Evolutionary conservation across 1,140 invertebrate species (phyloP).

Genomic region (Manduca sexta): DNA sequence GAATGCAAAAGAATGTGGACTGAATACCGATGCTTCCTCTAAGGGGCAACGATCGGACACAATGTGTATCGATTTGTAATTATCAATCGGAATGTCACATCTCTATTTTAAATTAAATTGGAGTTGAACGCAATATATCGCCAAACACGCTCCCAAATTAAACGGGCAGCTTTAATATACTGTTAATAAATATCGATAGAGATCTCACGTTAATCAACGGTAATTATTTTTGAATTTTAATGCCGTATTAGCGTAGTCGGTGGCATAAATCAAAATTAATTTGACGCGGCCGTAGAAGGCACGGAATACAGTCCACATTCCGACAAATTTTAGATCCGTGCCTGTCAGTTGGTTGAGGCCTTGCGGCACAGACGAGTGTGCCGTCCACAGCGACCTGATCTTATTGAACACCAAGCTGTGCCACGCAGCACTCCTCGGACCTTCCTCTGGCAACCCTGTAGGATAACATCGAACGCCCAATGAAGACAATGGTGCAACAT

Average conservation of each 20-base stretch:
- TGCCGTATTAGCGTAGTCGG: background rate
- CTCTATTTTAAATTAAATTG: no score
- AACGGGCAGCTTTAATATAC: background rate
- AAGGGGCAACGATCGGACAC: no score
- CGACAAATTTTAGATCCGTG: constrained; percentile 55
- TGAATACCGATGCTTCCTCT: constrained; percentile 28
- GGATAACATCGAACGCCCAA: constrained; percentile 10
- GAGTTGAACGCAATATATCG: no score
- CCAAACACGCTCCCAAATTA: no score
- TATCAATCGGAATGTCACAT: no score
- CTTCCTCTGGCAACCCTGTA: constrained; percentile 65
- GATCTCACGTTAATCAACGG: background rate
- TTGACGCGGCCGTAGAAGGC: background rate
- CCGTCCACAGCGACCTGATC: constrained; percentile 89
- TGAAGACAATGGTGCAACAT: no score
- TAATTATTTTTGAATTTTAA: background rate
- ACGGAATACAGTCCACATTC: constrained; percentile 40
- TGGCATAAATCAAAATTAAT: constrained; percentile 2
- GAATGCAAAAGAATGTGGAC: constrained; percentile 51
- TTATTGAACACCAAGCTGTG: constrained; percentile 86
- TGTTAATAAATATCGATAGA: constrained; percentile 1
- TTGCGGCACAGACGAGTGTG: constrained; percentile 79
- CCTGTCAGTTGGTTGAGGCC: constrained; percentile 86
- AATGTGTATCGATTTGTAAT: no score
- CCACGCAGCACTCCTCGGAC: constrained; percentile 75